These are phyloP conservation scores for Abscondita cerata DNA, from an alignment of 2,888 invertebrate genomes.

Conservation along the genomic window DNA sequence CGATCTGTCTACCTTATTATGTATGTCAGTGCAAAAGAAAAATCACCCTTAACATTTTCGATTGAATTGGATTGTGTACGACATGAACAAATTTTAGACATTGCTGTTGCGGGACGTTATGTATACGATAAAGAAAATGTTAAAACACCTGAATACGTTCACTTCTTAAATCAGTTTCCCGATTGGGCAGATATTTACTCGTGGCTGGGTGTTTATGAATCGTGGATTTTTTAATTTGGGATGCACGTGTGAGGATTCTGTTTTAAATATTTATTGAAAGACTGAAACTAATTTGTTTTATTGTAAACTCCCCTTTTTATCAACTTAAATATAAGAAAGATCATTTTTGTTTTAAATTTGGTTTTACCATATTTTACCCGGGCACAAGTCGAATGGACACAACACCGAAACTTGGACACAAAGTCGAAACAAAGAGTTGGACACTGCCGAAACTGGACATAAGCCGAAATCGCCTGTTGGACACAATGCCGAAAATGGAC, in stretches of 20 bases:
- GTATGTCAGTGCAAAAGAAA: slow-evolving; percentile 46
- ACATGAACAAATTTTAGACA: slow-evolving; percentile 48
- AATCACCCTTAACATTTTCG: slow-evolving; percentile 44
- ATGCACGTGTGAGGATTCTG: slow-evolving; percentile 10
- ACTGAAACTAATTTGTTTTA: not conserved
- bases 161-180: slow-evolving; percentile 51
- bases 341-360: not conserved
- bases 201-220: slow-evolving; percentile 17
- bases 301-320: not conserved
- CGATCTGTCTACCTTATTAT: slow-evolving; percentile 49
- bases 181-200: slow-evolving; percentile 17
- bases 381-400: too few species aligned
- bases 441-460: too few species aligned
- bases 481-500: too few species aligned
- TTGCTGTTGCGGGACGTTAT: slow-evolving; percentile 60
- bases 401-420: too few species aligned
- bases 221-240: slow-evolving; percentile 14
- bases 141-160: slow-evolving; percentile 57
- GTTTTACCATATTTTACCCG: too few species aligned
- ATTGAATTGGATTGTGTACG: slow-evolving; percentile 46
- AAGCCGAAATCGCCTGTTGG: too few species aligned
- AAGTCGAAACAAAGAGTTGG: too few species aligned
- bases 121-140: slow-evolving; percentile 57
- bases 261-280: not conserved
- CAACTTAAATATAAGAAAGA: not conserved